phyloP scores from a whole-genome alignment of 2,888 invertebrate genomes.

The Tipula helvola region DNA sequence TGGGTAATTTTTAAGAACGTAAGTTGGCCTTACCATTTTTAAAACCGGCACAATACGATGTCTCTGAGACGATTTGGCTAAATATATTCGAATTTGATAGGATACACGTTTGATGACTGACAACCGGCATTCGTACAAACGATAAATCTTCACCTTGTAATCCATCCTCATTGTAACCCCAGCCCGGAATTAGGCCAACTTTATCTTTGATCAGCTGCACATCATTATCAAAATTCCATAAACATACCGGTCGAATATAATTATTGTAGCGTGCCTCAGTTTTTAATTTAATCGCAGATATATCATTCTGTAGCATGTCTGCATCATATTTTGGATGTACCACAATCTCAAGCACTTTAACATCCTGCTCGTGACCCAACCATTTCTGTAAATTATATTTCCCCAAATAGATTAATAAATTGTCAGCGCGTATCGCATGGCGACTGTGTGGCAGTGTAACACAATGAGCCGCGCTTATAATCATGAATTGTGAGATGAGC shows the following conservation, averaged over 20 bases:
- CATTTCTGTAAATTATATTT: constrained; percentile 25
- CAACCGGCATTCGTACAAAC: constrained; percentile 26
- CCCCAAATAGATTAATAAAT: constrained; percentile 29
- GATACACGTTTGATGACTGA: constrained; percentile 27
- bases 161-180: constrained; percentile 29
- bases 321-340: background rate
- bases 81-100: constrained; percentile 17
- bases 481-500: constrained; percentile 26
- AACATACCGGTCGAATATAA: constrained; percentile 30
- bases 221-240: constrained; percentile 23
- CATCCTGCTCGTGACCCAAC: background rate
- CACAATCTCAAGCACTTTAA: background rate
- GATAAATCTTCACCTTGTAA: constrained; percentile 16
- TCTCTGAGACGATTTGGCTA: constrained; percentile 12
- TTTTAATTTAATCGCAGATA: constrained; percentile 28
- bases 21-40: constrained; percentile 20
- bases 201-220: background rate
- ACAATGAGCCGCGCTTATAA: constrained; percentile 31
- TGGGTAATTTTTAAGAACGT: background rate
- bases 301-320: constrained; percentile 20
- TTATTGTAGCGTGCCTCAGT: constrained; percentile 25
- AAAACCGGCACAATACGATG: constrained; percentile 18
- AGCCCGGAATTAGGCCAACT: constrained; percentile 21
- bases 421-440: constrained; percentile 22
- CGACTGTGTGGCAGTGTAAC: constrained; percentile 21